Evolutionary conservation across 2,797 vertebrate species (phyloP).

Genomic region (Oreonectes daqikongensis): DNA sequence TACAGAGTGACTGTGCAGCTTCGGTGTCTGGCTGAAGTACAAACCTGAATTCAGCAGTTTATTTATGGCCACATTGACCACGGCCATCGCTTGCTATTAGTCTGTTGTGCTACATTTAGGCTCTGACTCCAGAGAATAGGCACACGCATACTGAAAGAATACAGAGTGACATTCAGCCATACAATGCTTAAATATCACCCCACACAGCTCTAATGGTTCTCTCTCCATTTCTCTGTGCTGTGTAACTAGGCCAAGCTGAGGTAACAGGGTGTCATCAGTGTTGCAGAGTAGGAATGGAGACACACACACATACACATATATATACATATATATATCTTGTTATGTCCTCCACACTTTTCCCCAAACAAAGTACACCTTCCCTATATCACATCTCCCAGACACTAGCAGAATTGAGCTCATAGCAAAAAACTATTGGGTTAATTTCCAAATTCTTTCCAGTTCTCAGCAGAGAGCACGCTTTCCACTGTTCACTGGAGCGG

Average conservation of each 20-base stretch:
- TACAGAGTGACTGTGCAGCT: constrained; percentile 44
- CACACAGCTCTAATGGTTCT: constrained; percentile 9
- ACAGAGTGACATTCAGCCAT: constrained; percentile 15
- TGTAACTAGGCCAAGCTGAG: constrained; percentile 60
- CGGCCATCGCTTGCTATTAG: constrained; percentile 13
- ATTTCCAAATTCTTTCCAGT: constrained; percentile 18
- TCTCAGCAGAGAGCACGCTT: neutral
- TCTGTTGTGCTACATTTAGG: constrained; percentile 35
- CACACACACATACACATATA: constrained; percentile 26
- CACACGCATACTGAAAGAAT: neutral
- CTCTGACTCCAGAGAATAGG: constrained; percentile 23
- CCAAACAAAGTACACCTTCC: neutral
- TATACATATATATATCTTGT: too few relatives aligned
- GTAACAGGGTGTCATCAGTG: constrained; percentile 56
- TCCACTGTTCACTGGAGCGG: constrained; percentile 11
- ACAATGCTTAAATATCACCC: constrained; percentile 35
- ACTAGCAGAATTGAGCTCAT: neutral
- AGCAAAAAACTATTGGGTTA: neutral
- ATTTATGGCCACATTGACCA: constrained; percentile 7
- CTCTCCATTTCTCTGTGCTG: constrained; percentile 3
- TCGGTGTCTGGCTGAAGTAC: neutral
- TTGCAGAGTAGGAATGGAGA: constrained; percentile 32
- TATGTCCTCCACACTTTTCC: neutral
- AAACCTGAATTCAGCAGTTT: constrained; percentile 3
- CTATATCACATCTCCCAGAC: neutral